Evolutionary conservation across 2,888 invertebrate species (phyloP).

Genomic region (Clitarchus hookeri): DNA sequence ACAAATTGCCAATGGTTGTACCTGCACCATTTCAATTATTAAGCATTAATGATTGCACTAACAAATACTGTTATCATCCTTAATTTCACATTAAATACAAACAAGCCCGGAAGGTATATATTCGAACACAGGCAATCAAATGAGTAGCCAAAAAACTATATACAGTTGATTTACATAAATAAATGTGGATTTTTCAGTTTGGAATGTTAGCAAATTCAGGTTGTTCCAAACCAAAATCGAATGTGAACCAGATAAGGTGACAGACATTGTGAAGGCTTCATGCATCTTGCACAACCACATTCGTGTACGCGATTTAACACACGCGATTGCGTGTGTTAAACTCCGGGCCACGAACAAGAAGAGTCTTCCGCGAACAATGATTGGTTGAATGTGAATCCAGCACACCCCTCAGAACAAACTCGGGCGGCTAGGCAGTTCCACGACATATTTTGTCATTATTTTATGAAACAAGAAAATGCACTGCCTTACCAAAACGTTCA

Average conservation of each 20-base stretch:
- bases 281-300: not conserved
- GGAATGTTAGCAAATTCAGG: not conserved
- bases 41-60: too few relatives aligned
- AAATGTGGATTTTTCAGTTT: too few relatives aligned
- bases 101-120: too few relatives aligned
- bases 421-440: not conserved
- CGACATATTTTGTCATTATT: not conserved
- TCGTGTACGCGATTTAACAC: too few relatives aligned
- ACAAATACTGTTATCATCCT: too few relatives aligned
- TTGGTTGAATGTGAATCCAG: not conserved
- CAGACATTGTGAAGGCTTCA: not conserved
- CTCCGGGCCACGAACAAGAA: not conserved
- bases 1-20: too few relatives aligned
- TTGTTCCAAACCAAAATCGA: not conserved
- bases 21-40: too few relatives aligned
- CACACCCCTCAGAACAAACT: not conserved
- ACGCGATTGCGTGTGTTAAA: not conserved
- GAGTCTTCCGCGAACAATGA: not conserved
- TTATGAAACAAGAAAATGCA: not conserved
- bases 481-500: not conserved
- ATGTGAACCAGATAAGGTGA: not conserved
- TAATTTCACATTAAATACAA: too few relatives aligned
- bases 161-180: too few relatives aligned
- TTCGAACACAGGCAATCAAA: too few relatives aligned
- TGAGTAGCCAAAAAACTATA: too few relatives aligned